Percentiles rank a stretch among this genome's conserved stretches.
Conservation (phyloP, 2,888 invertebrate species). For the Idaea aversata region DNA sequence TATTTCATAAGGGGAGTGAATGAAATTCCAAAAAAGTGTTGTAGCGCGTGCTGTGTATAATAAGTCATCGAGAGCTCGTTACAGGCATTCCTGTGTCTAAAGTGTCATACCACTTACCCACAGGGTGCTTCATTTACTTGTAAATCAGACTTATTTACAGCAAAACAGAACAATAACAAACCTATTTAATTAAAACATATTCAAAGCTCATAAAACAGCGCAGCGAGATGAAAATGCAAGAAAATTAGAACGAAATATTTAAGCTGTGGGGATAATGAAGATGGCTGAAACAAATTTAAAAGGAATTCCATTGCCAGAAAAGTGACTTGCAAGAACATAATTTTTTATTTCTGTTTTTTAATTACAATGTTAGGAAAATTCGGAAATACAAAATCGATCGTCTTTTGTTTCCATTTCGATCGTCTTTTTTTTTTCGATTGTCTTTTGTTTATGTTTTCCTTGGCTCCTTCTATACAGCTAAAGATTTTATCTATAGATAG, state of each 20-base stretch:
- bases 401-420: neutral
- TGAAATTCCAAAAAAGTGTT: constrained; percentile 71
- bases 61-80: constrained; percentile 62
- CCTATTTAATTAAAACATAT: constrained; percentile 4
- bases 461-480: no score
- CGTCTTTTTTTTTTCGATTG: neutral
- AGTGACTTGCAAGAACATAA: constrained; percentile 18
- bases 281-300: constrained; percentile 42
- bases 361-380: constrained; percentile 4
- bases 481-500: no score
- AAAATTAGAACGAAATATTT: constrained; percentile 36
- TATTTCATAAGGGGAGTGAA: constrained; percentile 64
- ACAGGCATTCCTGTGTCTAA: constrained; percentile 59
- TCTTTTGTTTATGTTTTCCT: neutral
- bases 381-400: no score
- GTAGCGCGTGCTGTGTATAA: constrained; percentile 68
- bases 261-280: constrained; percentile 35
- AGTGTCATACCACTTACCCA: constrained; percentile 43
- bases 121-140: constrained; percentile 16
- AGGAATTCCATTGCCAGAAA: constrained; percentile 46
- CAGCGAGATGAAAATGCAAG: constrained; percentile 28
- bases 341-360: neutral
- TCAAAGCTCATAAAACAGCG: constrained; percentile 18
- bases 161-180: neutral
- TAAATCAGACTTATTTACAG: neutral